Conservation (phyloP, 2,113 vertebrate genomes). For the Phycodurus eques region DNA sequence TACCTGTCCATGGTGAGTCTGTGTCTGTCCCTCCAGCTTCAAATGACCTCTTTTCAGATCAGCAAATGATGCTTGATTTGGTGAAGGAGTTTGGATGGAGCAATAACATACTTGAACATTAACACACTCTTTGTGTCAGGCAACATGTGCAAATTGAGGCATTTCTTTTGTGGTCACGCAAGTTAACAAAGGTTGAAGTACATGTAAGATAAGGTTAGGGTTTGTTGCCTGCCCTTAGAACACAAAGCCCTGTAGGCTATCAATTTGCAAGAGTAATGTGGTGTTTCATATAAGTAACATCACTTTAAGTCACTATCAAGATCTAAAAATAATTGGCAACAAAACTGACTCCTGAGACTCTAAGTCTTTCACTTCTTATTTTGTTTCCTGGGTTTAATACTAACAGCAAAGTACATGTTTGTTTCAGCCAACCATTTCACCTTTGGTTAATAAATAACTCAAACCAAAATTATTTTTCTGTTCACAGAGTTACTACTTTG, state of each 20-base stretch:
- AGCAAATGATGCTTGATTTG: background rate
- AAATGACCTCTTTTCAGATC: background rate
- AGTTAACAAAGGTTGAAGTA: constrained; percentile 34
- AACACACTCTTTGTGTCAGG: background rate
- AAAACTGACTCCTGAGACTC: background rate
- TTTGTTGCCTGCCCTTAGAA: background rate
- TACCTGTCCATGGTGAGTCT: constrained; percentile 82
- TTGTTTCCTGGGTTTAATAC: background rate
- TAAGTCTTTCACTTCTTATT: background rate
- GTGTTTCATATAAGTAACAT: background rate
- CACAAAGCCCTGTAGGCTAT: background rate
- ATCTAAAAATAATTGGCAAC: background rate
- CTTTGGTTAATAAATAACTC: background rate
- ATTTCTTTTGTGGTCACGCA: background rate
- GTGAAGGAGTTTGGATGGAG: background rate
- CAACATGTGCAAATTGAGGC: background rate
- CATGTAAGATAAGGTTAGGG: constrained; percentile 16
- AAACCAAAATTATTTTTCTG: background rate
- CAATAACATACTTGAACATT: background rate
- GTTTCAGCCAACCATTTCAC: background rate
- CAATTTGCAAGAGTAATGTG: background rate
- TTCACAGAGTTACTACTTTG: constrained; percentile 79
- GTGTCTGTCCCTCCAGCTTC: background rate
- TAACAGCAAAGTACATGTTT: background rate
- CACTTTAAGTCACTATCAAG: background rate